Percentiles rank a stretch among this genome's conserved stretches.
phyloP scores from a whole-genome alignment of 2,797 vertebrate genomes.

The Syngnathus rostellatus region DNA sequence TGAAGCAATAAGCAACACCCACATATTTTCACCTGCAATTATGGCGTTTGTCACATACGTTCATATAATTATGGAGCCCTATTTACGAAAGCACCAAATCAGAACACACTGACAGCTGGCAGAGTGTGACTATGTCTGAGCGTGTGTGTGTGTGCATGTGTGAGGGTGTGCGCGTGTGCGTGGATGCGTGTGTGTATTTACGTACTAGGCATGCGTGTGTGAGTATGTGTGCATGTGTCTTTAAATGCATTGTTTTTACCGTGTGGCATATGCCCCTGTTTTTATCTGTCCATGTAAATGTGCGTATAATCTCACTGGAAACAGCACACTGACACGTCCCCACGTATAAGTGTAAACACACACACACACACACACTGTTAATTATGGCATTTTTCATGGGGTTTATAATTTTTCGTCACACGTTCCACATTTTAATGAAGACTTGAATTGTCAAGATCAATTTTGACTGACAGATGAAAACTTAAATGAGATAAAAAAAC shows the following conservation, averaged over 20 bases:
- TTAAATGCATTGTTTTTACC: constrained; percentile 17
- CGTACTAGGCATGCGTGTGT: no score
- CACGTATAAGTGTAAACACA: no score
- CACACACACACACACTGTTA: background rate
- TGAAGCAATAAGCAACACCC: constrained; percentile 28
- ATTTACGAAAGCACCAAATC: constrained; percentile 48
- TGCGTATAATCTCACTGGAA: constrained; percentile 1
- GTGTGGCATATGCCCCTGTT: constrained; percentile 13
- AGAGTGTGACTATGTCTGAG: constrained; percentile 9
- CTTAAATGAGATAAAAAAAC: background rate
- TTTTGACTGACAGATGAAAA: background rate
- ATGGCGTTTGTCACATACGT: constrained; percentile 50
- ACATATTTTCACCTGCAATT: constrained; percentile 50
- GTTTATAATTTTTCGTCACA: background rate
- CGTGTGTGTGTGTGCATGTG: constrained; percentile 14
- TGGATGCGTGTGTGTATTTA: constrained; percentile 20
- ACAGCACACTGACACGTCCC: background rate
- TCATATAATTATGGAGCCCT: constrained; percentile 43
- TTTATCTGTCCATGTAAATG: constrained; percentile 7
- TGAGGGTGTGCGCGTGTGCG: constrained; percentile 16
- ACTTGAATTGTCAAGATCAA: background rate
- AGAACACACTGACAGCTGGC: constrained; percentile 53
- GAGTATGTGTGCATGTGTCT: background rate
- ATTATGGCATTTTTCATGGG: background rate
- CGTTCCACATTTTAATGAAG: background rate